Base-by-base conservation (phyloP, 2,113 vertebrate species). In the Vulpes vulpes region DNA sequence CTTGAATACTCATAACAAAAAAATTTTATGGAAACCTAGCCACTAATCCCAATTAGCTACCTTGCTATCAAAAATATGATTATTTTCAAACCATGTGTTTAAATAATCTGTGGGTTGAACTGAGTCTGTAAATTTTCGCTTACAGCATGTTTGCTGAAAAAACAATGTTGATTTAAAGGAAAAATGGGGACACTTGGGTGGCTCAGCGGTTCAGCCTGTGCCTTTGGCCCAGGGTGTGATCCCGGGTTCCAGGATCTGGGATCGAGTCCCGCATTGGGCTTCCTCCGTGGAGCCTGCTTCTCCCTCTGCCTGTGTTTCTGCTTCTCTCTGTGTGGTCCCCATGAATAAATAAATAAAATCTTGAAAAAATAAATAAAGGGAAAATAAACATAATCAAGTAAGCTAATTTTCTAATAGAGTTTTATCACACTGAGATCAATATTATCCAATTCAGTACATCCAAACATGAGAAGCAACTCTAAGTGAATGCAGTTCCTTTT, bases 91-190 rank as follows among this genome's bases (percentile, higher is more conserved):
- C 49, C 84, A 35, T 62, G 10, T 78, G 16, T 73, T 83, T 57
- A 35, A 92, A 89, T 49, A 73, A 95, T 23, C n/a, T 49, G 8
- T 71, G 49, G 30, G 6, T 73, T 80, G 30, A 74, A 11, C 57
- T 30, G 12, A 84, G 30, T 88, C 90, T 96, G 11, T 80, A 78
- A 30, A 55, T 93, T 95, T 96, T 94, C 9, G 43, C 89, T 86
- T 89, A 86, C 32, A 17, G 0, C 95, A 17, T 17, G 71, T 67
- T 90, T 90, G 30, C 30, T 89, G 67, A 43, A 78, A 86, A 88
- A n/a, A 25, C 51, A 74, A 55, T 30, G 27, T 71, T 79, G 59
- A 95, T 73, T 74, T 83, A 53, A 94, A 94, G 87, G 4, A 55
- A 69, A 97, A 97, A 93, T 93, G 6, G 43, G 43, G 43, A 43